phyloP scores from a whole-genome alignment of 2,888 invertebrate species.

The Mimas tiliae region DNA sequence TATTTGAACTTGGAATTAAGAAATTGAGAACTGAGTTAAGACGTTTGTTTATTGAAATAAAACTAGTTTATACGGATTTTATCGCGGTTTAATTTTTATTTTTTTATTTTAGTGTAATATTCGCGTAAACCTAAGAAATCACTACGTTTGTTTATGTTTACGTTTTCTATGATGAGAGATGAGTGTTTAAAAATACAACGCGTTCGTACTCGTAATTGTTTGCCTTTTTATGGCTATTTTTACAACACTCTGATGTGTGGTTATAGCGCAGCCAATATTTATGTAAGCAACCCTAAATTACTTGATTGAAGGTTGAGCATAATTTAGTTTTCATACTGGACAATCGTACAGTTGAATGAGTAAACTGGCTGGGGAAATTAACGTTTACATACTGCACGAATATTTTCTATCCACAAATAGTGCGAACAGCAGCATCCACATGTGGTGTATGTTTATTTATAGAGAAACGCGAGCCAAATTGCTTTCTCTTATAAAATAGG shows the following conservation, averaged over 20 bases:
- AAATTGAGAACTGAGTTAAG: neutral
- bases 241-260: neutral
- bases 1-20: neutral
- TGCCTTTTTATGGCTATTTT: slow-evolving; percentile 11
- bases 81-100: too few relatives aligned
- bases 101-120: too few relatives aligned
- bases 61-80: too few relatives aligned
- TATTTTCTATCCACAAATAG: slow-evolving; percentile 50
- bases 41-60: too few relatives aligned
- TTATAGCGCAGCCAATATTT: neutral
- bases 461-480: slow-evolving; percentile 70
- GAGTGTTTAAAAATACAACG: slow-evolving; percentile 27
- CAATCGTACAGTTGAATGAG: neutral
- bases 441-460: slow-evolving; percentile 62
- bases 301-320: neutral
- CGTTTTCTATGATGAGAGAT: neutral
- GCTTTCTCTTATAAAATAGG: slow-evolving; percentile 70
- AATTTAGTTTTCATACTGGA: neutral
- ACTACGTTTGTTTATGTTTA: slow-evolving; percentile 21
- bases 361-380: neutral
- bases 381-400: slow-evolving; percentile 33
- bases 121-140: too few relatives aligned
- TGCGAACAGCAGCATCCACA: slow-evolving; percentile 48
- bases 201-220: slow-evolving; percentile 10
- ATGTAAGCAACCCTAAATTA: neutral